These are phyloP conservation scores for Aporrectodea caliginosa DNA, from an alignment of 1,140 invertebrate species.

Conservation along the genomic window DNA sequence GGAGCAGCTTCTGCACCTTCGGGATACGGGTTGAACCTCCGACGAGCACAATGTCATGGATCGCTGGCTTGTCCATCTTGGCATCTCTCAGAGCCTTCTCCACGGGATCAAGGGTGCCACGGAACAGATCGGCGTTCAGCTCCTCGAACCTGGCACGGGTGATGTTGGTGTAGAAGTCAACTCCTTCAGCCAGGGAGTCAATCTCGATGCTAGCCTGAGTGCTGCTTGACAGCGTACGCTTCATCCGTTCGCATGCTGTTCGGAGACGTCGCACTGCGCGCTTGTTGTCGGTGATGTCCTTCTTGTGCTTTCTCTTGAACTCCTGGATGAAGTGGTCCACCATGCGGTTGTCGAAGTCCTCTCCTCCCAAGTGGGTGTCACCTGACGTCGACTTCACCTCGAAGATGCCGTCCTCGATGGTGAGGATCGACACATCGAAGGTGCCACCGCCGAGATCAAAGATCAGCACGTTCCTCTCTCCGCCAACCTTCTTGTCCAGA, in stretches of 20 bases:
- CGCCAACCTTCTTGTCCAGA: constrained; percentile 45
- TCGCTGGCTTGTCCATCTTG: constrained; percentile 83
- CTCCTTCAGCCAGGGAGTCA: constrained; percentile 76
- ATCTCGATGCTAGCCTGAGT: constrained; percentile 75
- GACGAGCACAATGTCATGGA: constrained; percentile 94
- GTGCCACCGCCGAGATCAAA: constrained; percentile 97
- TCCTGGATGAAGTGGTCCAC: constrained; percentile 93
- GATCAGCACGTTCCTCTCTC: constrained; percentile 53
- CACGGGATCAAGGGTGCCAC: constrained; percentile 85
- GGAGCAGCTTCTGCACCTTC: constrained; percentile 63
- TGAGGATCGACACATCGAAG: constrained; percentile 92
- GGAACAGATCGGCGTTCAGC: constrained; percentile 69
- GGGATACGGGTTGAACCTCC: constrained; percentile 98
- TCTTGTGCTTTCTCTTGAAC: constrained; percentile 84
- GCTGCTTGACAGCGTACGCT: constrained; percentile 87
- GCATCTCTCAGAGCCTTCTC: constrained; percentile 90
- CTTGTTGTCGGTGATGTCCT: constrained; percentile 84
- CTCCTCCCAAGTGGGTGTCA: constrained; percentile 94
- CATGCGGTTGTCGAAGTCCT: constrained; percentile 98
- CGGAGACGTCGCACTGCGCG: constrained; percentile 82
- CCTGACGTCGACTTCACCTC: constrained; percentile 95
- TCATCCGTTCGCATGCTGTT: constrained; percentile 91
- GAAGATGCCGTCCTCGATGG: constrained; percentile 88
- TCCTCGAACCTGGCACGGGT: constrained; percentile 66
- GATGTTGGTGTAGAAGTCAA: constrained; percentile 87